phyloP scores from a whole-genome alignment of 2,888 invertebrate species.

The Podabrus alpinus region DNA sequence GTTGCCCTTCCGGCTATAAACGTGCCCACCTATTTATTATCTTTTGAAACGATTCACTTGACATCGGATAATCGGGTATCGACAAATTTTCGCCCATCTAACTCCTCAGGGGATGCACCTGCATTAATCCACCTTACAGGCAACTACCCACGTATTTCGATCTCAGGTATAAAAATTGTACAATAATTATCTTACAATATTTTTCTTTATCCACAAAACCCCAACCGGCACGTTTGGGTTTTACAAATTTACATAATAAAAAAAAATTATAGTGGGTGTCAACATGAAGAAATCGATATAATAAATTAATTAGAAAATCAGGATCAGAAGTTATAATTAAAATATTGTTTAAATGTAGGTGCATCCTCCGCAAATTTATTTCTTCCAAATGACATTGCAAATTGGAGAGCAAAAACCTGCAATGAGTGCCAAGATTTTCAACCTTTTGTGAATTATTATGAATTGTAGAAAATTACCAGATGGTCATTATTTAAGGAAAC shows the following conservation, averaged over 20 bases:
- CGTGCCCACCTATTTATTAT: slow-evolving; percentile 16
- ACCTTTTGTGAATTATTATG: not conserved
- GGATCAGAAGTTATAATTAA: not conserved
- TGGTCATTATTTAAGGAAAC: not conserved
- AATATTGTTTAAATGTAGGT: not conserved
- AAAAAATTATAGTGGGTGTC: not conserved
- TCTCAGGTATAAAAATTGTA: not conserved
- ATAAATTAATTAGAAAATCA: not conserved
- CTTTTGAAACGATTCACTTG: slow-evolving; percentile 17
- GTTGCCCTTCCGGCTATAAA: slow-evolving; percentile 12
- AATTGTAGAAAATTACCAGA: not conserved
- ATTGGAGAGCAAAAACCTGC: not conserved
- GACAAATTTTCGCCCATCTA: slow-evolving; percentile 3
- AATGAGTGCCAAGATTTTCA: not conserved
- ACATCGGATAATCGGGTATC: slow-evolving; percentile 12
- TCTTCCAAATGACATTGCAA: not conserved
- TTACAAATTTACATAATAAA: not conserved
- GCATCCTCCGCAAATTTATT: not conserved
- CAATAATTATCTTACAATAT: not conserved
- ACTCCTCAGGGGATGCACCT: slow-evolving; percentile 18
- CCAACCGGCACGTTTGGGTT: not conserved
- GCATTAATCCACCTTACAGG: slow-evolving; percentile 21
- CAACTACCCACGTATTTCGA: not conserved
- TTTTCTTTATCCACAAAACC: not conserved
- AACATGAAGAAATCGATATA: not conserved